Percentiles rank a stretch among this genome's conserved stretches.
Conservation (phyloP, 2,888 invertebrate species). For the Agriopis aurantiaria region DNA sequence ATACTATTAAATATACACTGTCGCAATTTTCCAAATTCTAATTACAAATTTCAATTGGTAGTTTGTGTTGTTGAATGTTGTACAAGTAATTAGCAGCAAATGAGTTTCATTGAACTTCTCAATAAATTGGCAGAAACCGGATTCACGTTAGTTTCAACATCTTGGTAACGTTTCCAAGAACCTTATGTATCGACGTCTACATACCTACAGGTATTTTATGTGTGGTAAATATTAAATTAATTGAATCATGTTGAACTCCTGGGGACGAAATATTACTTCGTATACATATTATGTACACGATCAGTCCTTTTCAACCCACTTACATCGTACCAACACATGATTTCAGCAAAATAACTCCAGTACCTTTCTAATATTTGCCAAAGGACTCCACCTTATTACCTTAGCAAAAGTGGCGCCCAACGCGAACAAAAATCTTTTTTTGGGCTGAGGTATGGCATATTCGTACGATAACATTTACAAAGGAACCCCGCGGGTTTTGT, state of each 20-base stretch:
- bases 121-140: background rate
- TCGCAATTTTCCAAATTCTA: constrained; percentile 3
- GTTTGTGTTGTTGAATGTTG: background rate
- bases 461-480: constrained; percentile 44
- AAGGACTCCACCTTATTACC: constrained; percentile 30
- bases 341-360: constrained; percentile 32
- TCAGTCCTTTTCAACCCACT: constrained; percentile 16
- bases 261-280: constrained; percentile 4
- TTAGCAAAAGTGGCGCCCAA: constrained; percentile 42
- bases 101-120: constrained; percentile 2
- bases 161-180: background rate
- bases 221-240: constrained; percentile 7
- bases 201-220: background rate
- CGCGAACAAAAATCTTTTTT: constrained; percentile 36
- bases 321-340: constrained; percentile 20
- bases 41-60: constrained; percentile 4
- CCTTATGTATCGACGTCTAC: background rate
- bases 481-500: constrained; percentile 41
- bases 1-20: background rate
- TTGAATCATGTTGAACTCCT: background rate
- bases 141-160: constrained; percentile 22
- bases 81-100: constrained; percentile 1
- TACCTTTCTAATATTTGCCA: constrained; percentile 32
- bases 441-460: constrained; percentile 40
- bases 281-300: constrained; percentile 1